Conservation (phyloP, 2,797 vertebrate genomes). For the Dendrocincla fuliginosa region DNA sequence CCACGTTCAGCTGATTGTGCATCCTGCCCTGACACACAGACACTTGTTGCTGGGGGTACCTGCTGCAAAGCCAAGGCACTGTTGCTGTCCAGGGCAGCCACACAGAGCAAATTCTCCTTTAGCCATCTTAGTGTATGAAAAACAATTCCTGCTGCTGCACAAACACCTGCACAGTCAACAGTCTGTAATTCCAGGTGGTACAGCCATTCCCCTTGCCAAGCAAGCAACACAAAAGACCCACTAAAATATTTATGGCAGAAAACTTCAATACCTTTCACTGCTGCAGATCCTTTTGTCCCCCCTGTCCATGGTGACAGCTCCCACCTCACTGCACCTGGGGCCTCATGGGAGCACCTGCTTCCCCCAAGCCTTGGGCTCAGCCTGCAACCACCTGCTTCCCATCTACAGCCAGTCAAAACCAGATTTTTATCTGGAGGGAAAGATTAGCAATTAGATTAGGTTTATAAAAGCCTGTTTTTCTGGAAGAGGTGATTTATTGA, state of each 20-base stretch:
- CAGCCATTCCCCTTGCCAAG: background rate
- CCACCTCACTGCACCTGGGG: fast-evolving
- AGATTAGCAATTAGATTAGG: background rate
- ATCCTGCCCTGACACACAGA: background rate
- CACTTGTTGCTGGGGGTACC: fast-evolving
- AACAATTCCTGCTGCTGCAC: background rate
- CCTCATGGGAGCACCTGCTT: background rate
- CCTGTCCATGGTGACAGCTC: fast-evolving
- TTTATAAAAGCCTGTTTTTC: background rate
- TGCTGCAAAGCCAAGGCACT: background rate
- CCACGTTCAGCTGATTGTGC: fast-evolving
- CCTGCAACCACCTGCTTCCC: background rate
- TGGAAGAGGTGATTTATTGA: fast-evolving
- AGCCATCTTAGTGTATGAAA: background rate
- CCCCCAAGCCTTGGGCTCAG: background rate
- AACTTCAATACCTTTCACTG: background rate
- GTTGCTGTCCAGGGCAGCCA: background rate
- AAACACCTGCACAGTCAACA: background rate
- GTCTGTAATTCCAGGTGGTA: background rate
- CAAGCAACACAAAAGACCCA: background rate
- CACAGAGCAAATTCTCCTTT: fast-evolving
- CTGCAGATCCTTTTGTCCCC: background rate
- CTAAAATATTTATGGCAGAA: slow-evolving; percentile 31
- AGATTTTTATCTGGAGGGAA: background rate
- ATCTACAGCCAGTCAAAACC: background rate